Percentiles rank a stretch among this genome's conserved stretches.
Evolutionary conservation across 2,888 invertebrate genomes (phyloP).

Genomic region (Nipponacmea schrenckii): DNA sequence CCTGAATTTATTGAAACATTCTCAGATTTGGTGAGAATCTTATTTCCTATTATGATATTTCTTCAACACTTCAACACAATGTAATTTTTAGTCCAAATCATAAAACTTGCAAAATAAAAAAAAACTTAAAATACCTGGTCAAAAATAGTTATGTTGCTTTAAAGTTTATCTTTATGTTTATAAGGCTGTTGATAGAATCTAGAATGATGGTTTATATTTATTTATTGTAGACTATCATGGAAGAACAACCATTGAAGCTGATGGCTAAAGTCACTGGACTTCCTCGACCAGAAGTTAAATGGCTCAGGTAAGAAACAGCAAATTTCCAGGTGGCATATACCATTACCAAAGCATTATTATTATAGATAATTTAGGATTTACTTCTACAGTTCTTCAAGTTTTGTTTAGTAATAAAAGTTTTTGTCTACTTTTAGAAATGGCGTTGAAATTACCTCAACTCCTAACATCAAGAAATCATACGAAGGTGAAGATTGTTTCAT

Average conservation of each 20-base stretch:
- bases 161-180: background rate
- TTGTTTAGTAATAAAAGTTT: too few relatives aligned
- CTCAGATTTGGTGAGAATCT: conserved; percentile 76
- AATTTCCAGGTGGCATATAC: conserved; percentile 11
- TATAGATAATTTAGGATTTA: too few relatives aligned
- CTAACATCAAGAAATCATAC: conserved; percentile 80
- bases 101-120: background rate
- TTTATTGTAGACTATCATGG: conserved; percentile 58
- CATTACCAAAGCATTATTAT: too few relatives aligned
- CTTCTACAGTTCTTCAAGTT: too few relatives aligned
- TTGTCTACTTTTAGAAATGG: conserved; percentile 31
- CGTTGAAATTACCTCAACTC: conserved; percentile 70
- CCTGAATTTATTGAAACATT: conserved; percentile 89
- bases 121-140: background rate
- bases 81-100: too few relatives aligned
- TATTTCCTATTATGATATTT: conserved; percentile 9
- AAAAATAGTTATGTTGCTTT: background rate
- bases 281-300: conserved; percentile 88
- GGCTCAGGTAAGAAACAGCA: conserved; percentile 83
- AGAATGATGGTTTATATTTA: conserved; percentile 3
- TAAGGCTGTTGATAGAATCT: too few relatives aligned
- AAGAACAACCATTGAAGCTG: conserved; percentile 68
- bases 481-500: conserved; percentile 68
- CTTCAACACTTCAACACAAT: too few relatives aligned
- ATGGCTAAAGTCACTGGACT: conserved; percentile 87